Percentiles rank a stretch among this genome's conserved stretches.
phyloP scores from a whole-genome alignment of 2,888 invertebrate genomes.

The Ectemnius lituratus region DNA sequence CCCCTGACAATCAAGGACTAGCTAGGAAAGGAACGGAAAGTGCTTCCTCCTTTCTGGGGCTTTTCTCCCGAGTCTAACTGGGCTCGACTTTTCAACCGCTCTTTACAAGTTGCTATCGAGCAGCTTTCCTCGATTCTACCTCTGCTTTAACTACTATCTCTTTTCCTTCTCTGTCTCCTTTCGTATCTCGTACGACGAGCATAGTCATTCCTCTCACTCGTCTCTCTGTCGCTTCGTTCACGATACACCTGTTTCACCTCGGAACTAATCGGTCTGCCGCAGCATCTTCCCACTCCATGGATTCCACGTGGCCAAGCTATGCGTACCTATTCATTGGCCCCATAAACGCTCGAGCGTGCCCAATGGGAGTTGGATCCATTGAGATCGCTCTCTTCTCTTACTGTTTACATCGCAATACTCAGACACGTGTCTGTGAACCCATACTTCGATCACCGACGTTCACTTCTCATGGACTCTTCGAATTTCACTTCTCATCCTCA shows the following conservation, averaged over 20 bases:
- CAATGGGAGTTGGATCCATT: too few relatives aligned
- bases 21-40: background rate
- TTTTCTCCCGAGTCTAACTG: background rate
- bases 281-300: too few relatives aligned
- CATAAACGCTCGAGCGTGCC: too few relatives aligned
- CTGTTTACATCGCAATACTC: too few relatives aligned
- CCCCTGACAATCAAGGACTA: slow-evolving; percentile 50
- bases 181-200: background rate
- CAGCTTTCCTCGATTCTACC: background rate
- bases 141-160: background rate
- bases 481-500: too few relatives aligned
- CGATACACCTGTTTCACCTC: slow-evolving; percentile 11
- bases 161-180: slow-evolving; percentile 2
- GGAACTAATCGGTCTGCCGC: background rate
- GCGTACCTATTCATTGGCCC: too few relatives aligned
- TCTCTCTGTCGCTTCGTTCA: background rate
- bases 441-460: too few relatives aligned
- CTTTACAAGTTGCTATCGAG: slow-evolving; percentile 2
- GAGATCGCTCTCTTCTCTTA: too few relatives aligned
- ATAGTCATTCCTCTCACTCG: background rate
- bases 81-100: background rate
- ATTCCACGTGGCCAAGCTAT: too few relatives aligned
- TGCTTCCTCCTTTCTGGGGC: slow-evolving; percentile 23
- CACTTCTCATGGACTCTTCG: too few relatives aligned
- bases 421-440: too few relatives aligned